Conservation (phyloP, 2,113 vertebrate genomes). For the Halichoerus grypus region DNA sequence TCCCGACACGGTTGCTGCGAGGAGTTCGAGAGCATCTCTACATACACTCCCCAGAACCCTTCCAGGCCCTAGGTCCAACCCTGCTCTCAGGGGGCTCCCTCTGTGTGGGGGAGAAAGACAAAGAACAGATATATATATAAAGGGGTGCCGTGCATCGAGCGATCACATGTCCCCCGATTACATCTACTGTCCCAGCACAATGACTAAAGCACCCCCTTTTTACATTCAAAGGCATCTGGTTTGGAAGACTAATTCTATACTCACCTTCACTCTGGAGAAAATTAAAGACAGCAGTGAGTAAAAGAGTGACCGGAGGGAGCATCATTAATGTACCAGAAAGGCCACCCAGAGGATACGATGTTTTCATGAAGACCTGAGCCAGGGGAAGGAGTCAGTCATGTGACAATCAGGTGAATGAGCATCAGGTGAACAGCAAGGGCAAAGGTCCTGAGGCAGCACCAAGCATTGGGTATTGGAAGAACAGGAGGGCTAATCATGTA, state of each 20-base stretch:
- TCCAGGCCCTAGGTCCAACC: not conserved
- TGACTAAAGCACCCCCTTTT: fast-evolving
- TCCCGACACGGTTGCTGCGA: fast-evolving
- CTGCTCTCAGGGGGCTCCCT: not conserved
- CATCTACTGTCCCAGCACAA: fast-evolving
- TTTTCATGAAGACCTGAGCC: not conserved
- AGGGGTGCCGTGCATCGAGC: fast-evolving
- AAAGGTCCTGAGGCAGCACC: not conserved
- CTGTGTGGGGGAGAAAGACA: not conserved
- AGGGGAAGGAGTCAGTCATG: not conserved
- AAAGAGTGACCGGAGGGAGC: not conserved
- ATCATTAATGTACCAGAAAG: not conserved
- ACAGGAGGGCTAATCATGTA: not conserved
- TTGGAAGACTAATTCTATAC: not conserved
- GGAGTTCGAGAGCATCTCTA: fast-evolving
- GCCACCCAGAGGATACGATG: not conserved
- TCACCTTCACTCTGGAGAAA: not conserved
- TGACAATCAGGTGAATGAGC: fast-evolving
- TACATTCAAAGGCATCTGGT: not conserved
- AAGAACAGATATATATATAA: fast-evolving
- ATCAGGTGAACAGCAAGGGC: fast-evolving
- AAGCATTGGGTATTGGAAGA: not conserved
- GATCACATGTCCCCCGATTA: fast-evolving
- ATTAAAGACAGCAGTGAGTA: not conserved
- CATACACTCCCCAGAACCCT: not conserved